These are phyloP conservation scores for Sakesphorus luctuosus DNA, from an alignment of 2,113 vertebrate species.

Conservation along the genomic window DNA sequence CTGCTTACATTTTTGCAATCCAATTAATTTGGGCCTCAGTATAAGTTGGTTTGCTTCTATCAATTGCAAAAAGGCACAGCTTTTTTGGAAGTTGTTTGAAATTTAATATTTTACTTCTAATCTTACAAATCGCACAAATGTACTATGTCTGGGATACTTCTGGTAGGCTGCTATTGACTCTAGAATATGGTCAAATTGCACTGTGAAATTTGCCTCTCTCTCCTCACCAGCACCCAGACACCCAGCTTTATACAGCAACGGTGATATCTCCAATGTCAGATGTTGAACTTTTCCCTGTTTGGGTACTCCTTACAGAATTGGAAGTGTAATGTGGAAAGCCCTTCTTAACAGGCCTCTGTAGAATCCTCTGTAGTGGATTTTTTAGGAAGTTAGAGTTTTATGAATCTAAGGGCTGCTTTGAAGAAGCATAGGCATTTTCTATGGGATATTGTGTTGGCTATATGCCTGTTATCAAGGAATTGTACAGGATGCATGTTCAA, in stretches of 20 bases:
- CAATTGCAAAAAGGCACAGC: neutral
- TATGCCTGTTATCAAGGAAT: neutral
- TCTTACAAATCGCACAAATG: neutral
- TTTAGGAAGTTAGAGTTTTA: neutral
- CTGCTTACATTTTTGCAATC: neutral
- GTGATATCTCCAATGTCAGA: neutral
- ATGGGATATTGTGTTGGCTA: constrained; percentile 1
- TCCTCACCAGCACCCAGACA: neutral
- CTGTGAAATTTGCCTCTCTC: neutral
- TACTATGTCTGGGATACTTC: neutral
- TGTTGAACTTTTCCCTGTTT: neutral
- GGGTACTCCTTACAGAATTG: neutral
- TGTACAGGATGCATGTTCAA: constrained; percentile 5
- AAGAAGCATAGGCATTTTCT: neutral
- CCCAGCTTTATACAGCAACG: neutral
- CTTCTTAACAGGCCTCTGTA: neutral
- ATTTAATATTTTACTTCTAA: neutral
- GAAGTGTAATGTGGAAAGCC: neutral
- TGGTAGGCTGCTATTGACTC: neutral
- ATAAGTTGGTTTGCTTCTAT: neutral
- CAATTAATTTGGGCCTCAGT: neutral
- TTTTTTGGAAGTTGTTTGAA: neutral
- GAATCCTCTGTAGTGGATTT: neutral
- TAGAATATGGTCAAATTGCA: neutral
- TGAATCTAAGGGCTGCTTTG: neutral